Evolutionary conservation across 2,797 vertebrate genomes (phyloP).

Genomic region (Peromyscus attwateri): DNA sequence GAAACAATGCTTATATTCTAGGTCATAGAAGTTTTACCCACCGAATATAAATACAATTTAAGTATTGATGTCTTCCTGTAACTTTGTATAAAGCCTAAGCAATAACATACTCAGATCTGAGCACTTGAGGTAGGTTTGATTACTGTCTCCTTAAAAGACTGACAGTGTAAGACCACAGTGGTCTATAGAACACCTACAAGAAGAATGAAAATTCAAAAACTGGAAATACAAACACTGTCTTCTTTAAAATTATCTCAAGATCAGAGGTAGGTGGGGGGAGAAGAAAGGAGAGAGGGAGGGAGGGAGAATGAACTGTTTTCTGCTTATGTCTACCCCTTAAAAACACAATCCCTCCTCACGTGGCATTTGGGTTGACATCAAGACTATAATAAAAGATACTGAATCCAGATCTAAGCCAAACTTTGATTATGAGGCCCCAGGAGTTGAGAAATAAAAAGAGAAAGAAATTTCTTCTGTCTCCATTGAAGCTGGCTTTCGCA

Average conservation of each 20-base stretch:
- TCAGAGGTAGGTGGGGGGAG: background rate
- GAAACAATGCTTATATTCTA: constrained; percentile 57
- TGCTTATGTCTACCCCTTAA: constrained; percentile 63
- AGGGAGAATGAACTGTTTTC: background rate
- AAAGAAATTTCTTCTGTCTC: constrained; percentile 65
- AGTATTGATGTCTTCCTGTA: constrained; percentile 62
- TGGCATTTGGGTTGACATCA: constrained; percentile 67
- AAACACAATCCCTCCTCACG: constrained; percentile 57
- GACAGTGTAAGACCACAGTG: constrained; percentile 38
- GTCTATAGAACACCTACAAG: constrained; percentile 25
- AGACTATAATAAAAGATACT: constrained; percentile 69
- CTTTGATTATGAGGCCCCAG: constrained; percentile 63
- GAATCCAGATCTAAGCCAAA: constrained; percentile 63
- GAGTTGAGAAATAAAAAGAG: constrained; percentile 73
- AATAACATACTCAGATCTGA: constrained; percentile 54
- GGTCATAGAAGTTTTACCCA: constrained; percentile 38
- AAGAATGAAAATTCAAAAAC: constrained; percentile 51
- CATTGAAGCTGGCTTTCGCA: constrained; percentile 64
- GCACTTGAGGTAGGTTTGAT: constrained; percentile 52
- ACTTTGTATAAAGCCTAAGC: constrained; percentile 67
- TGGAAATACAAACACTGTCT: constrained; percentile 69
- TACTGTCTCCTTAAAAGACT: constrained; percentile 45
- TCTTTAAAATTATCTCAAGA: constrained; percentile 67
- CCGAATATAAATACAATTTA: constrained; percentile 47
- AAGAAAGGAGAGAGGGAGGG: background rate